A percentile compares a stretch with the other conserved stretches of the same genome.
Evolutionary conservation across 2,113 vertebrate species (phyloP).

Genomic region (Melanerpes aurifrons): DNA sequence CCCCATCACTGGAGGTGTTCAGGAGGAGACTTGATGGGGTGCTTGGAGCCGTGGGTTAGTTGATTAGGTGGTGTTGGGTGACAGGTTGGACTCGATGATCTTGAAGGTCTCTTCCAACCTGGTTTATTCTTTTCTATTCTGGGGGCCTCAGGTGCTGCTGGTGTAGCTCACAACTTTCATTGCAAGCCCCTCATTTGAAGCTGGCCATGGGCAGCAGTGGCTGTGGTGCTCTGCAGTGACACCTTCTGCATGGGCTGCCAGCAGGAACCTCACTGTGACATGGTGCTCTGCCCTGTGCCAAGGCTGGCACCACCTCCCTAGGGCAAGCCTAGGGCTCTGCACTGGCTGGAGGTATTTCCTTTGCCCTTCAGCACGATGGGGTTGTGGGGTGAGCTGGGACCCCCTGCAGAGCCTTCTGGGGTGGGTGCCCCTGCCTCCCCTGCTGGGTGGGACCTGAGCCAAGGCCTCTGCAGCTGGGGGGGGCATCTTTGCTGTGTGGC

Average conservation of each 20-base stretch:
- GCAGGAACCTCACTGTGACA: accelerated
- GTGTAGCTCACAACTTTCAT: not conserved
- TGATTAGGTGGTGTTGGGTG: no score
- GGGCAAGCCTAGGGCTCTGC: not conserved
- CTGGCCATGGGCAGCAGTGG: not conserved
- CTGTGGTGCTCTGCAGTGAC: not conserved
- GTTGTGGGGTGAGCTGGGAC: not conserved
- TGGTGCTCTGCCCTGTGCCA: accelerated
- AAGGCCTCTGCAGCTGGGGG: accelerated
- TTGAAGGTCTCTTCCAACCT: no score
- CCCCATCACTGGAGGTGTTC: no score
- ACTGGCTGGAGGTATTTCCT: not conserved
- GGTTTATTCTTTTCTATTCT: not conserved
- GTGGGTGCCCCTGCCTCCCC: not conserved
- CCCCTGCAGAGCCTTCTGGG: not conserved
- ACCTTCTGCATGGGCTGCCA: not conserved
- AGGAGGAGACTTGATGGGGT: no score
- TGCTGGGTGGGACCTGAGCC: accelerated
- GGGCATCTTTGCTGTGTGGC: not conserved
- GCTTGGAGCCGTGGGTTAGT: no score
- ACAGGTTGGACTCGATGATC: no score
- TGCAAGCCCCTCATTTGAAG: not conserved
- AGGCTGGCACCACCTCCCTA: accelerated
- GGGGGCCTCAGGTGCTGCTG: not conserved
- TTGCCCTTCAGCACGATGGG: accelerated